Percentiles rank a stretch among this genome's conserved stretches.
phyloP scores from a whole-genome alignment of 2,113 vertebrate species.

The Vulpes ferrilata region DNA sequence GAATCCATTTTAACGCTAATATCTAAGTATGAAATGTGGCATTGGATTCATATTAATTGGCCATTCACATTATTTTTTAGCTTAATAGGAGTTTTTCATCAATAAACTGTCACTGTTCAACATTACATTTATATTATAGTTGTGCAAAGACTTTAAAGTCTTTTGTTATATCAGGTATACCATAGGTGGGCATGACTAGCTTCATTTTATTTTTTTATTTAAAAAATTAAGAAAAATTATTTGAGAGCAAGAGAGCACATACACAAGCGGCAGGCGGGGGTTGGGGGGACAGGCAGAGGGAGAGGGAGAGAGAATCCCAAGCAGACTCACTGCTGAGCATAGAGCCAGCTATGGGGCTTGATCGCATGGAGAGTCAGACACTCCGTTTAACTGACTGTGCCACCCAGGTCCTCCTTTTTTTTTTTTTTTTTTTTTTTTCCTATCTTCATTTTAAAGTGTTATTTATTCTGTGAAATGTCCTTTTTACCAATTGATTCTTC shows the following conservation, averaged over 20 bases:
- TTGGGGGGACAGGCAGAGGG: not conserved
- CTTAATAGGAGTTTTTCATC: not conserved
- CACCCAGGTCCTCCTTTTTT: not conserved
- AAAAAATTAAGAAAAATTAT: not conserved
- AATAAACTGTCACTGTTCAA: not conserved
- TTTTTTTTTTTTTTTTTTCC: not conserved
- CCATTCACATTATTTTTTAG: not conserved
- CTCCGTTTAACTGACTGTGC: not conserved
- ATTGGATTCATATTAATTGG: not conserved
- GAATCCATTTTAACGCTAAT: not conserved
- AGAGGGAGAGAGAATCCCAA: not conserved
- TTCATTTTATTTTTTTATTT: not conserved
- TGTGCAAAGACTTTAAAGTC: not conserved
- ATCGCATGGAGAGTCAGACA: not conserved
- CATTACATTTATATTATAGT: not conserved
- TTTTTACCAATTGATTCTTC: not conserved
- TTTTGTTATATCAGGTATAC: not conserved
- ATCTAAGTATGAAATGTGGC: not conserved
- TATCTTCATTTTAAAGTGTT: not conserved
- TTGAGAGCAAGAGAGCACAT: not conserved
- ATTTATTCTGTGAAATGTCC: not conserved
- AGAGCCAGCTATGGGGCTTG: not conserved
- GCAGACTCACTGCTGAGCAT: not conserved
- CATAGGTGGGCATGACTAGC: not conserved
- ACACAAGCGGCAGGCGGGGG: not conserved